Evolutionary conservation across 23 tunicate species (phyloP).

Genomic region (Styela plicata): DNA sequence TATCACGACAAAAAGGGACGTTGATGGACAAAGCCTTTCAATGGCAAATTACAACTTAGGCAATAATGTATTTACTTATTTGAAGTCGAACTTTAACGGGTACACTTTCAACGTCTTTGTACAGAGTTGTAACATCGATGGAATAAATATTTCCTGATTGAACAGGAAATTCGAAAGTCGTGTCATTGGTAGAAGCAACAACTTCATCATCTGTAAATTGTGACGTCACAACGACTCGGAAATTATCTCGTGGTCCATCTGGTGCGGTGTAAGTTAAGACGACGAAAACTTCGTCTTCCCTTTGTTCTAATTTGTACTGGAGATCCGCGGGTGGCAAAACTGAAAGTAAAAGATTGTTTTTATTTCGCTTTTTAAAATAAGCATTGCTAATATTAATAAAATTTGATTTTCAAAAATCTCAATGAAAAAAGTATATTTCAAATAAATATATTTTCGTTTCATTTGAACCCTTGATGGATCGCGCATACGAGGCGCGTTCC

Average conservation of each 20-base stretch:
- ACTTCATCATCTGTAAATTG: neutral
- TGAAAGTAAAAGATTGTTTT: neutral
- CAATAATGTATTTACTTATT: too few species aligned
- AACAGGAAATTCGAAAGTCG: neutral
- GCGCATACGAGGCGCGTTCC: too few species aligned
- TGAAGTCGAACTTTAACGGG: neutral
- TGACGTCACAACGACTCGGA: neutral
- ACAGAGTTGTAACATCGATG: neutral
- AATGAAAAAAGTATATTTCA: too few species aligned
- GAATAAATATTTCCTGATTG: neutral
- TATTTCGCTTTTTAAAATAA: too few species aligned
- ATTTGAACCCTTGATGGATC: too few species aligned
- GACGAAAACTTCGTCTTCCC: neutral
- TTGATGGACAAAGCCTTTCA: too few species aligned
- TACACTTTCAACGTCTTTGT: neutral
- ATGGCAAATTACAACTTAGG: too few species aligned
- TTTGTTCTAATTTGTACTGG: neutral
- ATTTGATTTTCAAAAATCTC: too few species aligned
- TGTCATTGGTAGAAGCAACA: neutral
- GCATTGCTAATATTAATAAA: too few species aligned
- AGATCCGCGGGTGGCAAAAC: neutral
- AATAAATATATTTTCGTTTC: too few species aligned
- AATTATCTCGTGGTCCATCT: neutral
- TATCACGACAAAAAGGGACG: too few species aligned
- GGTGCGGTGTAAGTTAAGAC: neutral